These are phyloP conservation scores for Nesoenas mayeri DNA, from an alignment of 2,113 vertebrate genomes.

Conservation along the genomic window DNA sequence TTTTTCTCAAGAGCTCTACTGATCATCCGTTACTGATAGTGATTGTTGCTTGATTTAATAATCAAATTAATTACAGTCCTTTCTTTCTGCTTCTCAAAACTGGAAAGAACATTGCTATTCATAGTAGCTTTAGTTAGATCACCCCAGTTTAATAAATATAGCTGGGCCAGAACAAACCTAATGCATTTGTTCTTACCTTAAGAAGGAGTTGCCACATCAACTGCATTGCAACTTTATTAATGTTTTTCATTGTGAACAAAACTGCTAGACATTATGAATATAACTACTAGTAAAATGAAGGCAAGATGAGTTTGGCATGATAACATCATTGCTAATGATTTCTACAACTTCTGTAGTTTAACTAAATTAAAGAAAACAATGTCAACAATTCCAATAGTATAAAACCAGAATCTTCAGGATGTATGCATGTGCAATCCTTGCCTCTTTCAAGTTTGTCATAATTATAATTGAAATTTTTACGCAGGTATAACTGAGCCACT, in stretches of 20 bases:
- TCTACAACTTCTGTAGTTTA: neutral
- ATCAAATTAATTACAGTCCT: constrained; percentile 5
- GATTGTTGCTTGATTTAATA: constrained; percentile 24
- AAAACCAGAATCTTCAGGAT: neutral
- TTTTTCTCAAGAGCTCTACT: neutral
- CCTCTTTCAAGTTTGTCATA: neutral
- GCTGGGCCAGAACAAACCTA: neutral
- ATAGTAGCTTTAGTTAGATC: neutral
- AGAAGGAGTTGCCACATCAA: neutral
- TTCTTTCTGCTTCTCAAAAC: constrained; percentile 19
- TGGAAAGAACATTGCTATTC: neutral
- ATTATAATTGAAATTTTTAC: neutral
- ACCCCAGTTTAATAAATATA: neutral
- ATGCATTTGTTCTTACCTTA: neutral
- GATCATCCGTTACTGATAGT: neutral
- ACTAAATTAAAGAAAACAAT: neutral
- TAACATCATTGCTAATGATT: neutral
- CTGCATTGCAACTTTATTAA: neutral
- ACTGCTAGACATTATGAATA: neutral
- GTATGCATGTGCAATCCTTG: neutral
- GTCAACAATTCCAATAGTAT: neutral
- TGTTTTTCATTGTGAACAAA: neutral
- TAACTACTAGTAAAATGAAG: neutral
- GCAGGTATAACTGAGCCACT: neutral
- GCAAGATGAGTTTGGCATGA: neutral